Conservation (phyloP, 2,888 invertebrate species). For the Unio delphinus region DNA sequence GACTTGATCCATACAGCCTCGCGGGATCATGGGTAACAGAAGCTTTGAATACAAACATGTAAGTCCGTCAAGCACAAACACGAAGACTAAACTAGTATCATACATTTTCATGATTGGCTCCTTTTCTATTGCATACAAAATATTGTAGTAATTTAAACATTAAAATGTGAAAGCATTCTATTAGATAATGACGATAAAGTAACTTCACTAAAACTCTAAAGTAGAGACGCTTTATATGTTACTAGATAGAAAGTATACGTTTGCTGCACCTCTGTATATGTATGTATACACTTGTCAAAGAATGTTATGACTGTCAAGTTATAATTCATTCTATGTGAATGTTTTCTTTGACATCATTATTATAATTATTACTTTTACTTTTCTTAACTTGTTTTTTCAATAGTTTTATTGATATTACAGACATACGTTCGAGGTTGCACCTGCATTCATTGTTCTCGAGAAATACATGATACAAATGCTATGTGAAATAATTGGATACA, state of each 20-base stretch:
- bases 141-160: background rate
- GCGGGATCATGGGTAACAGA: constrained; percentile 99
- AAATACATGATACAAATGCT: constrained; percentile 55
- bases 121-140: background rate
- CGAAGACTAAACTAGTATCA: too few species aligned
- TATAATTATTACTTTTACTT: background rate
- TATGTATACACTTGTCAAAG: too few species aligned
- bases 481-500: constrained; percentile 50
- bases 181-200: too few species aligned
- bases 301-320: background rate
- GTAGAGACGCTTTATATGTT: too few species aligned
- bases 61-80: constrained; percentile 32
- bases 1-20: constrained; percentile 94
- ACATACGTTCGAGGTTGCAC: constrained; percentile 68
- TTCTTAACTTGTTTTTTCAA: background rate
- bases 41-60: constrained; percentile 98
- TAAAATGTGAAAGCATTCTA: background rate
- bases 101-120: background rate
- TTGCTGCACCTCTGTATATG: too few species aligned
- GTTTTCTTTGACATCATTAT: background rate
- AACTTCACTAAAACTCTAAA: too few species aligned
- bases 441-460: constrained; percentile 64
- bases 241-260: too few species aligned
- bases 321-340: too few species aligned
- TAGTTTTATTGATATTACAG: constrained; percentile 41